Evolutionary conservation across 2,888 invertebrate genomes (phyloP).

Genomic region (Heliconius cydno): DNA sequence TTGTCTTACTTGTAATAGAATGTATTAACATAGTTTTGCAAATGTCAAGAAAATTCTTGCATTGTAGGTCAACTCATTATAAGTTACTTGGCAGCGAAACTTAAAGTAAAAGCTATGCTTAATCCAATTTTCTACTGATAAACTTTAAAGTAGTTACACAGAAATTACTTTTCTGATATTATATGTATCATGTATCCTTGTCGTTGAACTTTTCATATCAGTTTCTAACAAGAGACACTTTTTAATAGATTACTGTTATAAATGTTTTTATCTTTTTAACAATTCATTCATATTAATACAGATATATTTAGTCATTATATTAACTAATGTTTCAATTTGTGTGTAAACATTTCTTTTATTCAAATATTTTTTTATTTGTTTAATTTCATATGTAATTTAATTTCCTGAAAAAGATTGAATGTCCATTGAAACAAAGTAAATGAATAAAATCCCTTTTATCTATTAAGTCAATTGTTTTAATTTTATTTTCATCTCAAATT

Average conservation of each 20-base stretch:
- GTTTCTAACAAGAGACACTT: background rate
- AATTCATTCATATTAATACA: no score
- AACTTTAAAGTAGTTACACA: slow-evolving; percentile 6
- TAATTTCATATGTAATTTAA: background rate
- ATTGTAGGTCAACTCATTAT: slow-evolving; percentile 19
- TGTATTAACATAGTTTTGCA: background rate
- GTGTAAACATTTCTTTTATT: no score
- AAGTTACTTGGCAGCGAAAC: background rate
- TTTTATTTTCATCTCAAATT: slow-evolving; percentile 18
- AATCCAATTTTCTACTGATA: slow-evolving; percentile 2
- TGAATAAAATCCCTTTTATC: slow-evolving; percentile 22
- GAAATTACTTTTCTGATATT: background rate
- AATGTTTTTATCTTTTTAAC: background rate
- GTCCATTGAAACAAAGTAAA: slow-evolving; percentile 9
- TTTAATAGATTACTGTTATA: background rate
- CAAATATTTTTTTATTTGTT: background rate
- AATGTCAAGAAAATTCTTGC: slow-evolving; percentile 27
- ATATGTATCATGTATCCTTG: background rate
- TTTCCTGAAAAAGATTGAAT: slow-evolving; percentile 25
- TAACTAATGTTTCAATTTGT: no score
- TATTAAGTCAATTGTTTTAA: slow-evolving; percentile 30
- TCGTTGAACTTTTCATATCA: background rate
- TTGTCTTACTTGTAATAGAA: background rate
- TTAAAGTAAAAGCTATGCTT: slow-evolving; percentile 7
- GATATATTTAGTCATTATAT: no score